Conservation (phyloP, 30 jellyfish, hydroid and myxozoan genomes). For the Phacellophora camtschatica region DNA sequence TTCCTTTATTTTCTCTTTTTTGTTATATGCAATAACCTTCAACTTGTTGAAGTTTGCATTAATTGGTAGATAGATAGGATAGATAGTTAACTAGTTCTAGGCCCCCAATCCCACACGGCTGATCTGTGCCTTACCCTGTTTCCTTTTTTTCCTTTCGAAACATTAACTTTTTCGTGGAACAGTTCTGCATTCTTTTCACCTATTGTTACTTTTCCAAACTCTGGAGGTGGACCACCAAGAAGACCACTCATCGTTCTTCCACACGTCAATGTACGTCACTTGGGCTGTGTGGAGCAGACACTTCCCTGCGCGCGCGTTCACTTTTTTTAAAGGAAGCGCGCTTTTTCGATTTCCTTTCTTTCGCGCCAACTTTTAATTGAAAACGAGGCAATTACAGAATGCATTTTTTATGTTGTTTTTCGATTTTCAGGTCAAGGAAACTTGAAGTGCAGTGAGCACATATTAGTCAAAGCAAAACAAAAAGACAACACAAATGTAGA, state of each 20-base stretch:
- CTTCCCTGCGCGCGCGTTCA: not conserved
- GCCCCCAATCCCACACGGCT: not conserved
- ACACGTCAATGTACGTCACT: not conserved
- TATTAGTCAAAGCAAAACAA: no score
- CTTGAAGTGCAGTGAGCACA: no score
- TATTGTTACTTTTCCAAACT: slow-evolving; percentile 31
- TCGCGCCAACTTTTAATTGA: not conserved
- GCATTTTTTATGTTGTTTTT: no score
- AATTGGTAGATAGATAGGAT: no score
- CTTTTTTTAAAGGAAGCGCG: no score
- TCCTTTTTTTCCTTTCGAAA: not conserved
- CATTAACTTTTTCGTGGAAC: slow-evolving; percentile 15
- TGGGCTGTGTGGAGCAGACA: not conserved
- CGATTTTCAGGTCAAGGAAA: no score
- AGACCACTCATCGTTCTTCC: slow-evolving; percentile 18
- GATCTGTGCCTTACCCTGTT: not conserved
- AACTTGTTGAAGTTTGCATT: no score
- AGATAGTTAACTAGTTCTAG: not conserved
- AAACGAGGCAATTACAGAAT: slow-evolving; percentile 13
- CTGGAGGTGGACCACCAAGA: slow-evolving; percentile 17
- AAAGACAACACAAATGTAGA: no score
- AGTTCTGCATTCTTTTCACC: slow-evolving; percentile 61
- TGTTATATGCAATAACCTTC: no score
- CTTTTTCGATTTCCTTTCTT: not conserved
- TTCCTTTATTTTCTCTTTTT: no score